Evolutionary conservation across 2,797 vertebrate genomes (phyloP).

Genomic region (Astyanax mexicanus): DNA sequence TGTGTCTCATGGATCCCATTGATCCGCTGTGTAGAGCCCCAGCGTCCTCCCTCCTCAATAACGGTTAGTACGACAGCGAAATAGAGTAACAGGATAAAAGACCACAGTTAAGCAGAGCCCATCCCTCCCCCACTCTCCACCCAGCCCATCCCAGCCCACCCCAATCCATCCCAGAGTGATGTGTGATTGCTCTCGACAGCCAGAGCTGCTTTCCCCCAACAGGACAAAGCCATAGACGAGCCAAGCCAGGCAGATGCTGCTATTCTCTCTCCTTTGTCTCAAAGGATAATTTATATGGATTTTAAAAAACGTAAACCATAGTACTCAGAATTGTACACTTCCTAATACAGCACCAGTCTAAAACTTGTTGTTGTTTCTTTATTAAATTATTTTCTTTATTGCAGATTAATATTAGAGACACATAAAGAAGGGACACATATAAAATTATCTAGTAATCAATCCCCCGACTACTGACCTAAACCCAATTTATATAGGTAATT

Average conservation of each 20-base stretch:
- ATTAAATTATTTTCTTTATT: no score
- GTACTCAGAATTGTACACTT: no score
- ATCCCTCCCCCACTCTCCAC: slow-evolving; percentile 10
- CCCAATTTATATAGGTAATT: no score
- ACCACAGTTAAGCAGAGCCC: background rate
- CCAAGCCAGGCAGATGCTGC: slow-evolving; percentile 3
- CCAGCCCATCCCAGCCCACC: background rate
- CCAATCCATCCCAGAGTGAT: slow-evolving; percentile 20
- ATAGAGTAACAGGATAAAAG: slow-evolving; percentile 29
- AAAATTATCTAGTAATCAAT: no score
- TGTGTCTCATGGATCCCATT: slow-evolving; percentile 32
- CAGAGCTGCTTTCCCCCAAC: background rate
- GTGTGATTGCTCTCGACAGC: slow-evolving; percentile 19
- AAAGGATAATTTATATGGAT: background rate
- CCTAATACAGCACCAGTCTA: no score
- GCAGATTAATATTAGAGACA: no score
- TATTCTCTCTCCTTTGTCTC: slow-evolving; percentile 1
- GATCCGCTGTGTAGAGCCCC: slow-evolving; percentile 23
- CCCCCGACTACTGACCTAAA: no score
- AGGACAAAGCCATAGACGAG: slow-evolving; percentile 26
- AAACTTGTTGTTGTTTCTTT: no score
- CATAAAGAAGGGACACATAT: no score
- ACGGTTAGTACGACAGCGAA: slow-evolving; percentile 36
- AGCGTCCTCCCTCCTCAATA: slow-evolving; percentile 28
- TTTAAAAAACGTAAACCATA: background rate